Percentiles rank a stretch among this genome's conserved stretches.
phyloP scores from a whole-genome alignment of 2,113 vertebrate species.

The Gallinago paraguaiae region DNA sequence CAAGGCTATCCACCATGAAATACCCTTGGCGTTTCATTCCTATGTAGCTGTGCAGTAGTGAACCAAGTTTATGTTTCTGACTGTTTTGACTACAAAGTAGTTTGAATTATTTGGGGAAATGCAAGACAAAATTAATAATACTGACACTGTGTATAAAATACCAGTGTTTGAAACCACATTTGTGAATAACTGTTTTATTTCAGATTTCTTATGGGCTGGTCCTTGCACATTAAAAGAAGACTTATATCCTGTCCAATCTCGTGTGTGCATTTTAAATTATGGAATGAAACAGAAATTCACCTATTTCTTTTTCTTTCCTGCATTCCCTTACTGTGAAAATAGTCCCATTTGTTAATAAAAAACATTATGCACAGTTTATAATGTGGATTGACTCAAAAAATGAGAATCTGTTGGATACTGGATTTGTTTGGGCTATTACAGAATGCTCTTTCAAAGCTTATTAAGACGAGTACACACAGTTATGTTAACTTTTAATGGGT shows the following conservation, averaged over 20 bases:
- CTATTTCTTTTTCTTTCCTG: background rate
- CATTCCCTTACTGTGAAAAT: background rate
- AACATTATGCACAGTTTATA: background rate
- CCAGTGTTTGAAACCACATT: constrained; percentile 46
- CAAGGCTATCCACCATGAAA: constrained; percentile 23
- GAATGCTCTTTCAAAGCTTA: constrained; percentile 36
- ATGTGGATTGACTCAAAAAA: constrained; percentile 48
- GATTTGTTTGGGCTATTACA: constrained; percentile 49
- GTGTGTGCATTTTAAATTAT: constrained; percentile 14
- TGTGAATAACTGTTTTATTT: constrained; percentile 64
- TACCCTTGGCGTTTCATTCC: constrained; percentile 8
- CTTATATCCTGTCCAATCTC: background rate
- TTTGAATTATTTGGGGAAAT: constrained; percentile 53
- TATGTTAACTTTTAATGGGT: constrained; percentile 32
- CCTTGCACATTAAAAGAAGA: constrained; percentile 25
- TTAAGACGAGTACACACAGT: background rate
- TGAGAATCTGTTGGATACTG: constrained; percentile 40
- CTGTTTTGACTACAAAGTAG: constrained; percentile 60
- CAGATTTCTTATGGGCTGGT: constrained; percentile 37
- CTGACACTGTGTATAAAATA: constrained; percentile 65
- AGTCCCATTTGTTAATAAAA: background rate
- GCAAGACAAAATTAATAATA: constrained; percentile 61
- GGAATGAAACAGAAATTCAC: constrained; percentile 14
- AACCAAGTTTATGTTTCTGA: constrained; percentile 52
- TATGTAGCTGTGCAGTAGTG: background rate